These are phyloP conservation scores for Gallinago jamesoni DNA, from an alignment of 2,113 vertebrate species.

Conservation along the genomic window DNA sequence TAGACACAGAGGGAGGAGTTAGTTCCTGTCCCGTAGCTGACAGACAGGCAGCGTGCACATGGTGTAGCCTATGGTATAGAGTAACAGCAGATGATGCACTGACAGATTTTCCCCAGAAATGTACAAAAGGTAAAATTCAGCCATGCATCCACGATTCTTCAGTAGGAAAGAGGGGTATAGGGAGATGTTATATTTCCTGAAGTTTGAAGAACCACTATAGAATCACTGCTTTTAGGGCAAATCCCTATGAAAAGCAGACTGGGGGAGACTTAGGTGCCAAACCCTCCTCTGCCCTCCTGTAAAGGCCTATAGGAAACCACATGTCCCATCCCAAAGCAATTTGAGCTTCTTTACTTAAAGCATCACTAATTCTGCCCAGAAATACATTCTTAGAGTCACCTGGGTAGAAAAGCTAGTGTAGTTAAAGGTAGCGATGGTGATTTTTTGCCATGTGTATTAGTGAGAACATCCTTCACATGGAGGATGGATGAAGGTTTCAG, in stretches of 20 bases:
- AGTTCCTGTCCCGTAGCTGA: not conserved
- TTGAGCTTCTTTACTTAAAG: not conserved
- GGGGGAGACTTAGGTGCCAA: not conserved
- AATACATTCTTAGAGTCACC: not conserved
- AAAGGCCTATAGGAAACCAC: not conserved
- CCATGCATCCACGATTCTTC: not conserved
- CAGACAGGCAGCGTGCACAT: not conserved
- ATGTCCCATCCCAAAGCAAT: not conserved
- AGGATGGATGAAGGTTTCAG: not conserved
- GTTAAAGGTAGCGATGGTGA: not conserved
- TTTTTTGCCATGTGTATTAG: not conserved
- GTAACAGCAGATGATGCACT: not conserved
- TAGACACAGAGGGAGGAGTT: not conserved
- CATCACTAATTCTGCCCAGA: not conserved
- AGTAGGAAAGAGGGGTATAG: not conserved
- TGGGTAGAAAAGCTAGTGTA: not conserved
- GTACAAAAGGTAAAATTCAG: not conserved
- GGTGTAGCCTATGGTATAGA: not conserved
- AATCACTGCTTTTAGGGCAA: not conserved
- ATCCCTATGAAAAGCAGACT: not conserved
- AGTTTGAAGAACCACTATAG: not conserved
- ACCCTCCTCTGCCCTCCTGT: not conserved
- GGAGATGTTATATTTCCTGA: not conserved
- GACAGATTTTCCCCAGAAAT: not conserved
- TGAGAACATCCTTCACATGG: not conserved